Evolutionary conservation across 64 coral and sea anemone species (phyloP), one percentile per base, ranked within the genome.

Genomic region (Montipora efflorescens): DNA sequence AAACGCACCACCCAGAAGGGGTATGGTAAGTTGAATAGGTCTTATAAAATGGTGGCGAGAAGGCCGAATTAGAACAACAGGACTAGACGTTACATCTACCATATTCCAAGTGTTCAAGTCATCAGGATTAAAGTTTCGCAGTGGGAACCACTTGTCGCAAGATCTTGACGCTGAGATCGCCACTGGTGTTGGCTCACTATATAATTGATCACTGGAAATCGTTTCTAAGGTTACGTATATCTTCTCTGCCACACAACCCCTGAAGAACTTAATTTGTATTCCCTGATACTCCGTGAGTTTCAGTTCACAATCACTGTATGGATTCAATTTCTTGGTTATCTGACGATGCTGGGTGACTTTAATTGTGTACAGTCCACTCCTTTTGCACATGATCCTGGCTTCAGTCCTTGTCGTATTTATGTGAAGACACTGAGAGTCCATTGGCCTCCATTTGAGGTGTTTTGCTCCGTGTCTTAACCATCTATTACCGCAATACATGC

Each of bases 331-430:
- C 48, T 59, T 95, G 11, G 93, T 98, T 6, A 89, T 18, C 78
- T 98, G 93, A 10, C 89, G 90, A 44, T 84, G 91, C 23, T 98
- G 96, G 7, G 96, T 98, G 23, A 98, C 36, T 49, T 94, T 95
- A 0, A 98, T 73, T 18, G 89, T 95, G 43, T 95, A 98, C 20
- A 92, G 58, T 12, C 96, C 96, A 46, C 93, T 82, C 58, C 83
- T 92, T 71, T 72, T 79, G 19, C 96, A 98, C 57, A 89, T 73
- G 14, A 98, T 92, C 10, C 50, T 92, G 3, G 89, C 93, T 48
- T 90, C 84, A 45, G 93, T 95, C 70, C 93, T 95, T 9, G 47
- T 21, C 19, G 19, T 23, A 77, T 98, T 98, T 12, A 98, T 85
- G 13, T 71, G 77, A 51, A 98, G 92, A 36, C 82, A 87, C 15